Conservation (phyloP, 2,113 vertebrate species). For the Lynx canadensis region DNA sequence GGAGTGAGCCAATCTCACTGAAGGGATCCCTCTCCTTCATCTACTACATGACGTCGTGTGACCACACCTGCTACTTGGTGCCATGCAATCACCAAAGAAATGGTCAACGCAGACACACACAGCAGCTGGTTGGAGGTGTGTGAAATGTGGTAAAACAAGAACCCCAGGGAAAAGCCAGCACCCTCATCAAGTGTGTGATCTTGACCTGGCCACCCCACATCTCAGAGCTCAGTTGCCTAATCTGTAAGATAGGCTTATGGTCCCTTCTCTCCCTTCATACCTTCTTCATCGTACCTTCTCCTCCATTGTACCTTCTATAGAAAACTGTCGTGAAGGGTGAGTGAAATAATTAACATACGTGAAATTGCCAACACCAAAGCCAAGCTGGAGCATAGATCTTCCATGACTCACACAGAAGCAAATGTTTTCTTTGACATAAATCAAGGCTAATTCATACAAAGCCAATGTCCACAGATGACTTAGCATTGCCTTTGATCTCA, state of each 20-base stretch:
- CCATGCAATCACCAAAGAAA: background rate
- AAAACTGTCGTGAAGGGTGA: too few species aligned
- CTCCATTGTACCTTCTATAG: accelerated
- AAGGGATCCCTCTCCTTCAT: accelerated
- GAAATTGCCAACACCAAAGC: background rate
- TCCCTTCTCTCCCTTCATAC: background rate
- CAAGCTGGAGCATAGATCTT: background rate
- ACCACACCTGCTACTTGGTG: too few species aligned
- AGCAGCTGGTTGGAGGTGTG: accelerated
- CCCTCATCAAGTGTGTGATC: accelerated
- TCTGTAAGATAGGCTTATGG: background rate
- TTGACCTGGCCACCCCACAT: accelerated
- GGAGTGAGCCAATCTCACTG: accelerated
- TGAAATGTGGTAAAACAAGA: accelerated
- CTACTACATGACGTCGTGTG: too few species aligned
- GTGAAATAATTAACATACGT: background rate
- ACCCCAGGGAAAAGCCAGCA: accelerated
- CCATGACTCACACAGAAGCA: background rate
- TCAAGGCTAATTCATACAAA: background rate
- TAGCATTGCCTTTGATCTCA: background rate
- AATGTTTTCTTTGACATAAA: background rate
- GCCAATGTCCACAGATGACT: background rate
- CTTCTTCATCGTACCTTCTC: too few species aligned
- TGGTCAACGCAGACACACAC: accelerated
- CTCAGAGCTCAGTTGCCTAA: background rate